Percentiles rank a stretch among this genome's conserved stretches.
Evolutionary conservation across 2,113 vertebrate species (phyloP).

Genomic region (Guaruba guarouba): DNA sequence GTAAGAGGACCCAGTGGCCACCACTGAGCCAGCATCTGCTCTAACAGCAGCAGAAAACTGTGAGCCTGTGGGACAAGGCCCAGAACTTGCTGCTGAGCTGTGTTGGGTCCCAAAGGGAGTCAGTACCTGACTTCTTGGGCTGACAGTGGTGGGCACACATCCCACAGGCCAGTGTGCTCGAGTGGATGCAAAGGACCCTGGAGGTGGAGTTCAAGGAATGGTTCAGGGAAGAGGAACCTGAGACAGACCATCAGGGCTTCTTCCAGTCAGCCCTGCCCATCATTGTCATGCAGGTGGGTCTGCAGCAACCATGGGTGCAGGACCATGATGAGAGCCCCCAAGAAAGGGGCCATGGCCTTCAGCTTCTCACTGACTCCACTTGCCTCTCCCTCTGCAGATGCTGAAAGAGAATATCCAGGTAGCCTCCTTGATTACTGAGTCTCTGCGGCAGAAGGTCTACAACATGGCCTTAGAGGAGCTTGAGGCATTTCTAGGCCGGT

Average conservation of each 20-base stretch:
- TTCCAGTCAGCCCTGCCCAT: constrained; percentile 90
- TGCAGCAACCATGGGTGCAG: not conserved
- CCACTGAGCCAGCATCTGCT: not conserved
- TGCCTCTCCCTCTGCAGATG: constrained; percentile 73
- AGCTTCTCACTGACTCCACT: not conserved
- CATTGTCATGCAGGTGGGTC: constrained; percentile 88
- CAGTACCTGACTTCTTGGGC: not conserved
- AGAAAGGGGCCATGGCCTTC: accelerated
- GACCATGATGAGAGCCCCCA: not conserved
- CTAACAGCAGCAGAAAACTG: not conserved
- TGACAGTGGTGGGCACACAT: not conserved
- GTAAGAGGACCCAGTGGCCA: not conserved
- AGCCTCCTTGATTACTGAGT: constrained; percentile 80
- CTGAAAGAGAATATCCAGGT: constrained; percentile 90
- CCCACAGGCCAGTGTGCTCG: constrained; percentile 76
- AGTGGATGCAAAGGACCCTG: constrained; percentile 93
- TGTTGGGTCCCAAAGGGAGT: not conserved
- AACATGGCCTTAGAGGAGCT: constrained; percentile 90
- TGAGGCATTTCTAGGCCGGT: constrained; percentile 89
- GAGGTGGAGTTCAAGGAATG: constrained; percentile 93
- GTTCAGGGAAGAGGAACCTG: constrained; percentile 88
- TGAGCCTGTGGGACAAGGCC: not conserved
- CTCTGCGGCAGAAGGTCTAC: constrained; percentile 83
- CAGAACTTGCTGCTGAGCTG: not conserved
- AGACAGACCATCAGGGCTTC: constrained; percentile 90